Conservation (phyloP, 1,140 invertebrate species). For the Lordiphosa stackelbergi region DNA sequence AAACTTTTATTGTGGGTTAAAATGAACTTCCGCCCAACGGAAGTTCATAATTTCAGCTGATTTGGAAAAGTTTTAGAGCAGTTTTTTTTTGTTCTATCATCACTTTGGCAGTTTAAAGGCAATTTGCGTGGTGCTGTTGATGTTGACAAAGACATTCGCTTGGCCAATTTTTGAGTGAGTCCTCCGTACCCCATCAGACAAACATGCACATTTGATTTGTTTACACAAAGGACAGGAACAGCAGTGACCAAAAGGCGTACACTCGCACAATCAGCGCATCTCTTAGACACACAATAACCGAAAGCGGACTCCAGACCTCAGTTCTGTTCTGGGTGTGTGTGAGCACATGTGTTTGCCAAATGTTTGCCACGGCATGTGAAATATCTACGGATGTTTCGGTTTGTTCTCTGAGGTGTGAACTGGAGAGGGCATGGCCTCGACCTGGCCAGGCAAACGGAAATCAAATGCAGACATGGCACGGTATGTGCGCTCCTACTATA, state of each 20-base stretch:
- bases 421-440: slow-evolving; percentile 41
- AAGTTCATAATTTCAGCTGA: slow-evolving; percentile 76
- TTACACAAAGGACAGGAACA: slow-evolving; percentile 55
- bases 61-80: slow-evolving; percentile 59
- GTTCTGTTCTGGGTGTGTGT: slow-evolving; percentile 15
- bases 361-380: slow-evolving; percentile 73
- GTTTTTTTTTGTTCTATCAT: slow-evolving; percentile 13
- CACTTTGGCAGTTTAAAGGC: slow-evolving; percentile 55
- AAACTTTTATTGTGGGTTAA: slow-evolving; percentile 74
- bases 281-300: slow-evolving; percentile 44
- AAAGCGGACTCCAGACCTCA: slow-evolving; percentile 12
- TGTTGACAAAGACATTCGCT: slow-evolving; percentile 68
- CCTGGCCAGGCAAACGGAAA: slow-evolving; percentile 52
- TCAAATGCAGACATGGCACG: slow-evolving; percentile 63
- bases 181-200: slow-evolving; percentile 39
- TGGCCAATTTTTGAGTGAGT: slow-evolving; percentile 52
- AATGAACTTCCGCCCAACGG: slow-evolving; percentile 73
- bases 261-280: slow-evolving; percentile 28
- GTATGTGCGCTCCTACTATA: slow-evolving; percentile 2
- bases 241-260: slow-evolving; percentile 67
- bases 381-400: slow-evolving; percentile 38
- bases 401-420: slow-evolving; percentile 34
- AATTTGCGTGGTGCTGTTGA: slow-evolving; percentile 58
- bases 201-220: slow-evolving; percentile 62
- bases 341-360: slow-evolving; percentile 67